Evolutionary conservation across 1,140 invertebrate genomes (phyloP).

Genomic region (Platorchestia sp.): DNA sequence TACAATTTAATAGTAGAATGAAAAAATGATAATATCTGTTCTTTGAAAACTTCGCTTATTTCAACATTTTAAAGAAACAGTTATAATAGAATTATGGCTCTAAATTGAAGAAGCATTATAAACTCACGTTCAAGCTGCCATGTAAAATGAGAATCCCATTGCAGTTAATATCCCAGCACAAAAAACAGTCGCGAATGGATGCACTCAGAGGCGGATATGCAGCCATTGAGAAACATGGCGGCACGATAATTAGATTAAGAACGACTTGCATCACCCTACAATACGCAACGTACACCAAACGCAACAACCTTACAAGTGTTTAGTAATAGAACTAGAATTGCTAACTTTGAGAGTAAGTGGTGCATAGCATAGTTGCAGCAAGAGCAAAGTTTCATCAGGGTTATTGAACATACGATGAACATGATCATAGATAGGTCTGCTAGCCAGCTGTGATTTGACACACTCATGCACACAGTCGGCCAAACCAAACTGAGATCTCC

Average conservation of each 20-base stretch:
- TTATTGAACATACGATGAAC: neutral
- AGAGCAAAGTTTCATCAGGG: neutral
- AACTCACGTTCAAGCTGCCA: neutral
- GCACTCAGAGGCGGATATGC: neutral
- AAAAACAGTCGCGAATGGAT: neutral
- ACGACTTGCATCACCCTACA: neutral
- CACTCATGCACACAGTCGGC: neutral
- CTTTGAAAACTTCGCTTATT: neutral
- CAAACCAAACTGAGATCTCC: neutral
- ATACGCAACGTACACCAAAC: neutral
- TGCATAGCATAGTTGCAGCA: neutral
- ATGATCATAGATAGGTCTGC: neutral
- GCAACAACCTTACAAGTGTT: neutral
- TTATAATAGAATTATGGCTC: too few species aligned
- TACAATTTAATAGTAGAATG: neutral
- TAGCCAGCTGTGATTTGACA: neutral
- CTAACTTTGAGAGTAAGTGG: neutral
- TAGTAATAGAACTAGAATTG: neutral
- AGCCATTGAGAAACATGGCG: neutral
- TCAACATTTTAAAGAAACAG: neutral
- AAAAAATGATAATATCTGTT: neutral
- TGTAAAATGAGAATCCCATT: neutral
- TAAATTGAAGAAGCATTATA: neutral
- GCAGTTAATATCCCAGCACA: neutral
- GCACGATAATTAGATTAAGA: neutral